These are phyloP conservation scores for Rhorus exstirpatorius DNA, from an alignment of 2,888 invertebrate genomes.

Conservation along the genomic window DNA sequence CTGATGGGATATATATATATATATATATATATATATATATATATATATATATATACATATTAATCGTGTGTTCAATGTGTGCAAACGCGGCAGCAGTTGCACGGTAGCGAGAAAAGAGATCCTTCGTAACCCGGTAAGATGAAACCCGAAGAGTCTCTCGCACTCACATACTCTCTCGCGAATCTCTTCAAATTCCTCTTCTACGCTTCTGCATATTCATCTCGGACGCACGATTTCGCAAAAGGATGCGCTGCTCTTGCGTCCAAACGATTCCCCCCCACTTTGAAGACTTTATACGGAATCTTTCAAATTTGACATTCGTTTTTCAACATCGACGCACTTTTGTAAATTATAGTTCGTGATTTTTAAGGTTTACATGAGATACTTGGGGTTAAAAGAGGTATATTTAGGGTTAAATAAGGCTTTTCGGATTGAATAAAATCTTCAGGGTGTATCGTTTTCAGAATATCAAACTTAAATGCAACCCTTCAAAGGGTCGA, in stretches of 20 bases:
- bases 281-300: constrained; percentile 16
- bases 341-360: no score
- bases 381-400: no score
- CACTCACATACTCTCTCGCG: constrained; percentile 28
- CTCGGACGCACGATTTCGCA: constrained; percentile 27
- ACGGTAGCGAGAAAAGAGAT: constrained; percentile 78
- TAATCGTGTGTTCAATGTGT: constrained; percentile 28
- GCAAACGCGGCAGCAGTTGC: constrained; percentile 55
- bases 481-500: no score
- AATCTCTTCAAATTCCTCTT: constrained; percentile 34
- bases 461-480: no score
- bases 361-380: no score
- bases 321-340: background rate
- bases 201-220: constrained; percentile 18
- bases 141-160: constrained; percentile 73
- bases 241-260: constrained; percentile 42
- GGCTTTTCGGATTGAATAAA: no score
- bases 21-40: constrained; percentile 23
- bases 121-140: constrained; percentile 80
- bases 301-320: constrained; percentile 26
- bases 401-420: no score
- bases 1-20: constrained; percentile 34
- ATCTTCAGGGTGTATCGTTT: no score
- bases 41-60: constrained; percentile 21
- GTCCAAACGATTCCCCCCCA: constrained; percentile 12